phyloP scores from a whole-genome alignment of 2,113 vertebrate genomes.

The Phainopepla nitens region DNA sequence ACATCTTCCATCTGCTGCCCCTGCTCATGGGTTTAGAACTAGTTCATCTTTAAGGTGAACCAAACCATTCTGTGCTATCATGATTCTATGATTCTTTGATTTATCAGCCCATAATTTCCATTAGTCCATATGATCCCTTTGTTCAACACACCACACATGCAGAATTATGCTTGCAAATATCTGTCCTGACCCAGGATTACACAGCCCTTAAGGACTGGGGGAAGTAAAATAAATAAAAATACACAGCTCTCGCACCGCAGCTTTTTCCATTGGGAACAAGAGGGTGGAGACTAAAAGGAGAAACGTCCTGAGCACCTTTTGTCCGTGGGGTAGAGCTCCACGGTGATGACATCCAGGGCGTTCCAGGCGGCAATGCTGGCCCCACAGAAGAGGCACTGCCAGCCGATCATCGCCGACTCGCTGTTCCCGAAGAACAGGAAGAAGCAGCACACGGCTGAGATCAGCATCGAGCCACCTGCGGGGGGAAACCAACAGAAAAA shows the following conservation, averaged over 20 bases:
- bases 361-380: slow-evolving; percentile 94
- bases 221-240: neutral
- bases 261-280: neutral
- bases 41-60: neutral
- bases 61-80: neutral
- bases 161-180: neutral
- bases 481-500: neutral
- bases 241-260: fast-evolving
- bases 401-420: slow-evolving; percentile 90
- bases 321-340: slow-evolving; percentile 91
- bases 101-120: neutral
- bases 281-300: neutral
- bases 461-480: slow-evolving; percentile 89
- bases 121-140: fast-evolving
- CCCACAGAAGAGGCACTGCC: slow-evolving; percentile 94
- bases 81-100: neutral
- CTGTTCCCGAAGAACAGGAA: slow-evolving; percentile 93
- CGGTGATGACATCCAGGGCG: slow-evolving; percentile 90
- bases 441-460: slow-evolving; percentile 90
- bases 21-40: no score
- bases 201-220: neutral
- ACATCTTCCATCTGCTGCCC: neutral
- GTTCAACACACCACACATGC: fast-evolving
- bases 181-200: neutral
- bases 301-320: slow-evolving; percentile 78